These are phyloP conservation scores for Phrynocephalus versicolor DNA, from an alignment of 2,113 vertebrate genomes.

Conservation along the genomic window DNA sequence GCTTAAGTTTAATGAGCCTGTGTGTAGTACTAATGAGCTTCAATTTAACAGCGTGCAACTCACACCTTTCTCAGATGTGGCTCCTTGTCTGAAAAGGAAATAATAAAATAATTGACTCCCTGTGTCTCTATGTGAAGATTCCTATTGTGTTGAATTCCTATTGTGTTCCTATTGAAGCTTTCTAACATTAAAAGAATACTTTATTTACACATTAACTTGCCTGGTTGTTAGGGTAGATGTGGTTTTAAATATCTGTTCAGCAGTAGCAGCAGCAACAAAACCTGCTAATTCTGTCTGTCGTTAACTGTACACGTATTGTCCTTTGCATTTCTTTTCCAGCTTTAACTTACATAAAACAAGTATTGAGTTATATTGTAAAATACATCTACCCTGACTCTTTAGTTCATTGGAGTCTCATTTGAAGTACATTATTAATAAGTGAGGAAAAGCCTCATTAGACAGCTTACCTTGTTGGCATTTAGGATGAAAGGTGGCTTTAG, in stretches of 20 bases:
- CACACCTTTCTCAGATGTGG: background rate
- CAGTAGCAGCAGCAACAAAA: background rate
- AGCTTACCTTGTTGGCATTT: conserved; percentile 18
- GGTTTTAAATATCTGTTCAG: background rate
- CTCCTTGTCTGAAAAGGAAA: background rate
- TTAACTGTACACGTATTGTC: background rate
- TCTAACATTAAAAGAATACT: background rate
- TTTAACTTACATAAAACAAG: background rate
- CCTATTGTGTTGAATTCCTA: background rate
- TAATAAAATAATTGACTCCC: background rate
- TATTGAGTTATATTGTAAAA: background rate
- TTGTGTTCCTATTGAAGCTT: no score
- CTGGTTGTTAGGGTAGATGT: background rate
- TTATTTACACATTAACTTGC: background rate
- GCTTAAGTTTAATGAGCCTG: background rate
- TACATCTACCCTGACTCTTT: background rate
- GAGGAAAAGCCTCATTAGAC: background rate
- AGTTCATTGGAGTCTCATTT: background rate
- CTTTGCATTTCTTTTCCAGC: background rate
- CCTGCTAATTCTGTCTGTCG: background rate
- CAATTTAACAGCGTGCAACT: background rate
- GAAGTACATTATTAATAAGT: background rate
- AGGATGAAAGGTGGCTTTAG: conserved; percentile 30
- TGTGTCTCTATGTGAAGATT: background rate
- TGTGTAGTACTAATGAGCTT: background rate